phyloP scores from a whole-genome alignment of 2,113 vertebrate species.

The Turdus rufiventris region DNA sequence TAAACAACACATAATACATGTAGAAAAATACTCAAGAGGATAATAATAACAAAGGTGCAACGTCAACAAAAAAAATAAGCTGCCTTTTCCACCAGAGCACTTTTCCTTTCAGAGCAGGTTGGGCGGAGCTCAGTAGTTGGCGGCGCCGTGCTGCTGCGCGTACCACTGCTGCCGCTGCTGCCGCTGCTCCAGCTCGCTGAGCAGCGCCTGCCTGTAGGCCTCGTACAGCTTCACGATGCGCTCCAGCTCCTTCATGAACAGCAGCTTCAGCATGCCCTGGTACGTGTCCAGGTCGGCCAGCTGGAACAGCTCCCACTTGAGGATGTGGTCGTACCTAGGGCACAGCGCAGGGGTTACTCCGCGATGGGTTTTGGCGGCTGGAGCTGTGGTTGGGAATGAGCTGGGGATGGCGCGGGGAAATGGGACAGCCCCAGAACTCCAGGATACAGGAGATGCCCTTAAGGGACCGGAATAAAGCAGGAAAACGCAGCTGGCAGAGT shows the following conservation, averaged over 20 bases:
- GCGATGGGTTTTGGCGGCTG: no score
- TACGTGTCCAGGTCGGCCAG: constrained; percentile 97
- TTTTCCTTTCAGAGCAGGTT: constrained; percentile 30
- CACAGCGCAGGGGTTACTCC: neutral
- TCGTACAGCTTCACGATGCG: constrained; percentile 97
- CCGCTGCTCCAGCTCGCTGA: constrained; percentile 88
- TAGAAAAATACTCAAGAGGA: constrained; percentile 66
- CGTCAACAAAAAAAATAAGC: constrained; percentile 62
- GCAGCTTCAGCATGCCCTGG: constrained; percentile 98
- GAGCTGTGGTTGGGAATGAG: neutral
- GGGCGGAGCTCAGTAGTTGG: neutral
- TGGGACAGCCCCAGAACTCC: neutral
- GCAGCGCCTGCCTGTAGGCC: constrained; percentile 90
- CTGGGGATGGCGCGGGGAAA: neutral
- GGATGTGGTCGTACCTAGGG: constrained; percentile 88
- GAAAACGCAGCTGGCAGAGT: neutral
- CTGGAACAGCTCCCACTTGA: constrained; percentile 99
- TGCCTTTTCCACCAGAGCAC: constrained; percentile 66
- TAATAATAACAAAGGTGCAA: constrained; percentile 70
- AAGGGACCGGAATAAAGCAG: fast-evolving
- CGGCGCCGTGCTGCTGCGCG: constrained; percentile 60
- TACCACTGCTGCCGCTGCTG: constrained; percentile 95
- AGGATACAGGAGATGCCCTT: fast-evolving
- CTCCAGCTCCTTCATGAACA: constrained; percentile 99
- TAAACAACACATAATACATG: constrained; percentile 63